These are phyloP conservation scores for Silurus aristotelis DNA, from an alignment of 2,797 vertebrate genomes.

Conservation along the genomic window DNA sequence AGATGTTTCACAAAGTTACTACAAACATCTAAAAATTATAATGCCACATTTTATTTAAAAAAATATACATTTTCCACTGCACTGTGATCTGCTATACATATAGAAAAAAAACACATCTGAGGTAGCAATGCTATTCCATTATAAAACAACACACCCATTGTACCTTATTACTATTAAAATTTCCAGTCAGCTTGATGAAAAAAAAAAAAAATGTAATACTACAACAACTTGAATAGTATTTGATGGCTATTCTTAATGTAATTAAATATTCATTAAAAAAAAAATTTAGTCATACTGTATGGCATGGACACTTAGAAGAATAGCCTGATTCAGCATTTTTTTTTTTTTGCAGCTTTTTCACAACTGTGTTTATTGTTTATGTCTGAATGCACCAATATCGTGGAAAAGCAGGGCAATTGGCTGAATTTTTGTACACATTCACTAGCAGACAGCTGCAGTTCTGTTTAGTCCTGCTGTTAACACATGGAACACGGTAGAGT, in stretches of 20 bases:
- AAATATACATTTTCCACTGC: not conserved
- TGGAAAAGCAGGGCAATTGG: not conserved
- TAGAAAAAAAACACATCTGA: not conserved
- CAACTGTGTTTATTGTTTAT: not conserved
- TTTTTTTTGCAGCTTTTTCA: not conserved
- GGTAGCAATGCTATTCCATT: not conserved
- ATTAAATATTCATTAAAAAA: not conserved
- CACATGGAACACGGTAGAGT: not conserved
- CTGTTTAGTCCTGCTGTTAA: conserved; percentile 10
- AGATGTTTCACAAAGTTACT: not conserved
- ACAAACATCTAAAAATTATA: not conserved
- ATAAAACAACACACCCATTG: not conserved
- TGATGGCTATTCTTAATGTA: not conserved
- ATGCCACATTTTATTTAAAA: not conserved
- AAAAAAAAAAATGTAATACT: not conserved
- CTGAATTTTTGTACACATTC: not conserved
- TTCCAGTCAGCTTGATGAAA: not conserved
- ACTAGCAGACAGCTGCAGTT: not conserved
- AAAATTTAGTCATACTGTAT: not conserved
- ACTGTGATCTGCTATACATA: not conserved
- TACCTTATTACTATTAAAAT: not conserved
- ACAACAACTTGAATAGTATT: not conserved
- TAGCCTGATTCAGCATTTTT: not conserved
- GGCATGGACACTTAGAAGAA: not conserved
- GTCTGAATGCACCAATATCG: not conserved